phyloP scores from a whole-genome alignment of 2,888 invertebrate genomes.

The Drosophila lutescens region DNA sequence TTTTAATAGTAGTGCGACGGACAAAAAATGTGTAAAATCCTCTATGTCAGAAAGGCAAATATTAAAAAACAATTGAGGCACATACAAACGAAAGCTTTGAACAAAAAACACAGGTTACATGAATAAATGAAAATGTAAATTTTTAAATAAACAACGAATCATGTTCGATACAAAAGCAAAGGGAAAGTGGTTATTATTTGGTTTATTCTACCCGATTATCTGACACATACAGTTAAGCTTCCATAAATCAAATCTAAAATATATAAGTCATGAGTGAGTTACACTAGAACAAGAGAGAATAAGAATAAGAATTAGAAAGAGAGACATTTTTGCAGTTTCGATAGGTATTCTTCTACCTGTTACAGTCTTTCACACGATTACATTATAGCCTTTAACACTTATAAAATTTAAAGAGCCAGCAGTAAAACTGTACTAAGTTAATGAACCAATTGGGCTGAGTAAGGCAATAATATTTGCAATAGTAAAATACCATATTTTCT shows the following conservation, averaged over 20 bases:
- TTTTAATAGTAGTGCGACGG: neutral
- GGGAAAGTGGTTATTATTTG: neutral
- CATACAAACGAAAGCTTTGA: neutral
- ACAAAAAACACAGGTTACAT: neutral
- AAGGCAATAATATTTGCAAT: slow-evolving; percentile 1
- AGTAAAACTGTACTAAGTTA: neutral
- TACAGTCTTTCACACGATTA: too few relatives aligned
- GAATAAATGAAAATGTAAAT: slow-evolving; percentile 7
- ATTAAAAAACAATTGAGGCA: neutral
- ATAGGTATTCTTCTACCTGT: too few relatives aligned
- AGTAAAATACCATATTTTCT: neutral
- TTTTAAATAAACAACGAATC: neutral
- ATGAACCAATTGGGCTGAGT: too few relatives aligned
- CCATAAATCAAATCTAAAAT: neutral
- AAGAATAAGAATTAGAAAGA: too few relatives aligned
- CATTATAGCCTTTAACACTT: too few relatives aligned
- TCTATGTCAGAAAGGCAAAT: slow-evolving; percentile 1
- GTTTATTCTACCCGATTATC: neutral
- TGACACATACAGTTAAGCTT: neutral
- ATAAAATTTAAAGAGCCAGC: too few relatives aligned
- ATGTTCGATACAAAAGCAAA: neutral
- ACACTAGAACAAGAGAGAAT: neutral
- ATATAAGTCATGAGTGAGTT: neutral
- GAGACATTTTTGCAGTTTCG: too few relatives aligned
- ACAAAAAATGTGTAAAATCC: neutral